Evolutionary conservation across 2,797 vertebrate genomes (phyloP).

Genomic region (Acanthis flammea): DNA sequence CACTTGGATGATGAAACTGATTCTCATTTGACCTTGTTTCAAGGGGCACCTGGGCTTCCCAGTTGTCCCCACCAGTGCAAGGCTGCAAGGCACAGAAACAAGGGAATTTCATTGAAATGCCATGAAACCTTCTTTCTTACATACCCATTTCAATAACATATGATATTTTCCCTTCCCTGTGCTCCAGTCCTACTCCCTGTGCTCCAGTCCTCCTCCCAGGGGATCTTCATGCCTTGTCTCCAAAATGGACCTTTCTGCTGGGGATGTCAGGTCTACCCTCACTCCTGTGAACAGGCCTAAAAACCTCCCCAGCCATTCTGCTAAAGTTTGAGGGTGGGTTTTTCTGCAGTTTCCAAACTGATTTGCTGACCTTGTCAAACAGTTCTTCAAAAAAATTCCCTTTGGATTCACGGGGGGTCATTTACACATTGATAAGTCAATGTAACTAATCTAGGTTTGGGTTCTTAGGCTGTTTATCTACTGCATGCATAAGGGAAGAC

Average conservation of each 20-base stretch:
- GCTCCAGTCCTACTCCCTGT: background rate
- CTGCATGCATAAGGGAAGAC: background rate
- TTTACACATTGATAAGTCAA: background rate
- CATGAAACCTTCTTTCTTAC: background rate
- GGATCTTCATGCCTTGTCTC: background rate
- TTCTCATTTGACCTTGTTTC: background rate
- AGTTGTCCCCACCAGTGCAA: background rate
- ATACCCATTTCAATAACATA: background rate
- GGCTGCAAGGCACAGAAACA: background rate
- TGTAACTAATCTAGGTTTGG: background rate
- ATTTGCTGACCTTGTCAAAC: background rate
- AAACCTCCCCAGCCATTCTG: background rate
- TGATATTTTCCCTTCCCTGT: background rate
- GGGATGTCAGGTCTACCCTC: background rate
- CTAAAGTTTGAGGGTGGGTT: background rate
- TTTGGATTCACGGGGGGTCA: background rate
- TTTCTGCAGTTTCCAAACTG: background rate
- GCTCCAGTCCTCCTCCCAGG: background rate
- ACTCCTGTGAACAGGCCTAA: background rate
- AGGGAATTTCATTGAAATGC: background rate
- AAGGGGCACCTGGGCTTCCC: background rate
- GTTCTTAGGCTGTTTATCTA: background rate
- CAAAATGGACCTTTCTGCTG: background rate
- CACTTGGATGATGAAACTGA: background rate
- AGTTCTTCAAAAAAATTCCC: background rate